phyloP scores from a whole-genome alignment of 1,140 invertebrate species.

The Gonatopus flavifemur region DNA sequence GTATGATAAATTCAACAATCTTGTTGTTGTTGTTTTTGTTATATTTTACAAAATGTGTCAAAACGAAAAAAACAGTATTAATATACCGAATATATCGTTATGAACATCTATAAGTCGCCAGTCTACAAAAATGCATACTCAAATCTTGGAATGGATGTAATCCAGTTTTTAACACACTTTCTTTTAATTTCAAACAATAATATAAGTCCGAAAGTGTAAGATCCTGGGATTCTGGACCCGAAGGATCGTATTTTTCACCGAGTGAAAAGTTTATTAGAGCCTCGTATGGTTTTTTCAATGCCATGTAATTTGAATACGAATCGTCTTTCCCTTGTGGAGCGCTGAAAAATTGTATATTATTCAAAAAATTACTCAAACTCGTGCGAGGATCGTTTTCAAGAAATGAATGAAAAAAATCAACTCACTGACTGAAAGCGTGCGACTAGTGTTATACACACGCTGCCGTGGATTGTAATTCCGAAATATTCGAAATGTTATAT shows the following conservation, averaged over 20 bases:
- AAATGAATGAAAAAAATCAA: slow-evolving; percentile 17
- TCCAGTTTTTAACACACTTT: slow-evolving; percentile 34
- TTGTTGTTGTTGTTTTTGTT: no score
- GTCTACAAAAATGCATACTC: slow-evolving; percentile 36
- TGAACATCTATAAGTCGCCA: slow-evolving; percentile 26
- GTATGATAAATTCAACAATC: not conserved
- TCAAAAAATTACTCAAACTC: slow-evolving; percentile 14
- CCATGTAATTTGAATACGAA: slow-evolving; percentile 20
- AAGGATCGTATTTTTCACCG: no score
- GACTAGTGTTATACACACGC: slow-evolving; percentile 35
- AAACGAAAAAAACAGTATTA: not conserved
- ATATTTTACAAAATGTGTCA: no score
- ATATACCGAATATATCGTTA: no score
- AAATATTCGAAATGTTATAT: slow-evolving; percentile 19
- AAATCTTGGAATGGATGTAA: slow-evolving; percentile 46
- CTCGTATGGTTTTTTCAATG: slow-evolving; percentile 32
- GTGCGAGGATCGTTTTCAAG: slow-evolving; percentile 9
- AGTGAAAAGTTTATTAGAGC: slow-evolving; percentile 34
- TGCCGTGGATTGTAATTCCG: slow-evolving; percentile 28
- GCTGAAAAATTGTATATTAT: slow-evolving; percentile 21
- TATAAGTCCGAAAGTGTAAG: slow-evolving; percentile 41
- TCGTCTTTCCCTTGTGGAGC: slow-evolving; percentile 28
- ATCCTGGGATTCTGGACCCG: not conserved
- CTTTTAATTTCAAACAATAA: slow-evolving; percentile 41
- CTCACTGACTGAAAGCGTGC: slow-evolving; percentile 38